Evolutionary conservation across 2,888 invertebrate genomes (phyloP).

Genomic region (Drosophila meridiana): DNA sequence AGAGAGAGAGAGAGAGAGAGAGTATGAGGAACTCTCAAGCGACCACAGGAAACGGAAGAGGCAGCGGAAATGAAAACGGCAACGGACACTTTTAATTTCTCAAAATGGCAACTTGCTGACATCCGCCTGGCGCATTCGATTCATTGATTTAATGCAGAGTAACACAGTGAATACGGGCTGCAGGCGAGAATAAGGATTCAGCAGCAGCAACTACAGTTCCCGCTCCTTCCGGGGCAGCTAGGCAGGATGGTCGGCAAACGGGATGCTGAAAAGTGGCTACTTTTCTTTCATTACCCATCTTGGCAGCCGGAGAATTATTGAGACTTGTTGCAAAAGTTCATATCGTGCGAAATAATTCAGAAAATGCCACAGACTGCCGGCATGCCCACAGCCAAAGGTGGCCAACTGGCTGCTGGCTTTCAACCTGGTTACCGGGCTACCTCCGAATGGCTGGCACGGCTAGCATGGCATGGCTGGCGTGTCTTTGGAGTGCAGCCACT

Average conservation of each 20-base stretch:
- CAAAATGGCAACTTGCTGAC: conserved; percentile 80
- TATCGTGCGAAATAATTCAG: conserved; percentile 78
- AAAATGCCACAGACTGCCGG: conserved; percentile 58
- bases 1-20: not conserved
- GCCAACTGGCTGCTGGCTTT: conserved; percentile 36
- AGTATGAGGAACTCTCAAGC: conserved; percentile 2
- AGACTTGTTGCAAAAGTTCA: conserved; percentile 79
- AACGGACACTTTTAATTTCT: conserved; percentile 78
- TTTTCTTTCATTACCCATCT: conserved; percentile 55
- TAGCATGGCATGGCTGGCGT: conserved; percentile 11
- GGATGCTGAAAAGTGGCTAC: conserved; percentile 33
- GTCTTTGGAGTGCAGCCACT: conserved; percentile 12
- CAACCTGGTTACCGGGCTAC: conserved; percentile 33
- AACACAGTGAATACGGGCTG: conserved; percentile 45
- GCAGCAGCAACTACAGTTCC: conserved; percentile 11
- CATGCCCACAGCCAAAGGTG: conserved; percentile 43
- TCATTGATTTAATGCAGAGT: conserved; percentile 77
- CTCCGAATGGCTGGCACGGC: conserved; percentile 8
- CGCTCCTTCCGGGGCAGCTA: conserved; percentile 1
- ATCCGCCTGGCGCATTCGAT: conserved; percentile 70
- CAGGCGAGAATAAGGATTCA: not conserved
- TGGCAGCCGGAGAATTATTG: conserved; percentile 75
- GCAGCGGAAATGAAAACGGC: conserved; percentile 77
- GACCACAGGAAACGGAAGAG: conserved; percentile 60
- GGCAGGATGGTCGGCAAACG: conserved; percentile 4